Evolutionary conservation across 1,140 invertebrate species (phyloP).

Genomic region (Acyrthosiphon pisum): DNA sequence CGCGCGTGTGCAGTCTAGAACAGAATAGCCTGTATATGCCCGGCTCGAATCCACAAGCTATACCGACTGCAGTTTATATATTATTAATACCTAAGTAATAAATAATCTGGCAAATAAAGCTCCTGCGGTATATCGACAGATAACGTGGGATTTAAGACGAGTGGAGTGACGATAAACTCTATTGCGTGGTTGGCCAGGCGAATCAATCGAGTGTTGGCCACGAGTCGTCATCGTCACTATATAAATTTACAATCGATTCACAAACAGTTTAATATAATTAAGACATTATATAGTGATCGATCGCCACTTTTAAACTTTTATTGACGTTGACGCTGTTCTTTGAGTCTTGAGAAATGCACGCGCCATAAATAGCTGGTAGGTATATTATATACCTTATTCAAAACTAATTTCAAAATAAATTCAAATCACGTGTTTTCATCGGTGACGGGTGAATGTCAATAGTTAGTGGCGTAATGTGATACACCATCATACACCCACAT

Average conservation of each 20-base stretch:
- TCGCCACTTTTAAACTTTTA: not conserved
- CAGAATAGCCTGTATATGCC: not conserved
- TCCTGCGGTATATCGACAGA: not conserved
- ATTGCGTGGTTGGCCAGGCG: too few relatives aligned
- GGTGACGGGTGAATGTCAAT: not conserved
- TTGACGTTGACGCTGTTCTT: not conserved
- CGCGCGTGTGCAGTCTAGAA: not conserved
- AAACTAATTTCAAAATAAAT: not conserved
- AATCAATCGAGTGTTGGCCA: not conserved
- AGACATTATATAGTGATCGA: not conserved
- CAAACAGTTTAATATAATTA: not conserved
- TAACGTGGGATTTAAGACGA: not conserved
- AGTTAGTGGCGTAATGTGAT: not conserved
- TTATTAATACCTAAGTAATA: not conserved
- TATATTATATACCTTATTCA: not conserved
- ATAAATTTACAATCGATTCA: not conserved
- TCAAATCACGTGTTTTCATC: not conserved
- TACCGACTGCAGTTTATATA: not conserved
- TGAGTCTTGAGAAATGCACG: not conserved
- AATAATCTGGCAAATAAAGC: not conserved
- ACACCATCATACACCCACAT: not conserved
- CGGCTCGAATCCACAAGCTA: not conserved
- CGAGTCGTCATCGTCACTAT: not conserved
- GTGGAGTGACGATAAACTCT: not conserved
- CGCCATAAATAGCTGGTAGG: not conserved